Evolutionary conservation across 2,113 vertebrate genomes (phyloP).

Genomic region (Rynchops niger): DNA sequence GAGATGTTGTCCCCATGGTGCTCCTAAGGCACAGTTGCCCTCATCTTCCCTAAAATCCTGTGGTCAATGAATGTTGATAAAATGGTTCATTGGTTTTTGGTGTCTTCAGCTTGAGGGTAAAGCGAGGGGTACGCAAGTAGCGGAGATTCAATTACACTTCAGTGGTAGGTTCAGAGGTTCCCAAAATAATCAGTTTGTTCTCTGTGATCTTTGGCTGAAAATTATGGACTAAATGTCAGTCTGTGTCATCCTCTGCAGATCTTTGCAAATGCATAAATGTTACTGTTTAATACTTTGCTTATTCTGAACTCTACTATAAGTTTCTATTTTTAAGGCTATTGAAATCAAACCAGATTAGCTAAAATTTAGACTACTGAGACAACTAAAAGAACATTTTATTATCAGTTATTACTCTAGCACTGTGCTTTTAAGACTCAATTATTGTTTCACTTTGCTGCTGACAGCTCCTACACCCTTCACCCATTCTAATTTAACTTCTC

Average conservation of each 20-base stretch:
- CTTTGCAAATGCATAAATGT: not conserved
- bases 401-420: constrained; percentile 34
- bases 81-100: not conserved
- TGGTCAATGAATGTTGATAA: not conserved
- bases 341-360: constrained; percentile 57
- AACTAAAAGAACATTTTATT: constrained; percentile 55
- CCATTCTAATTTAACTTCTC: constrained; percentile 14
- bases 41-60: not conserved
- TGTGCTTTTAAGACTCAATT: constrained; percentile 57
- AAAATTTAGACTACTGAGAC: constrained; percentile 42
- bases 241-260: not conserved
- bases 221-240: not conserved
- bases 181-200: not conserved
- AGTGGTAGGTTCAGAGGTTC: not conserved
- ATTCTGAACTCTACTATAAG: not conserved
- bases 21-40: not conserved
- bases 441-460: constrained; percentile 39
- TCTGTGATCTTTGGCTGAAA: not conserved
- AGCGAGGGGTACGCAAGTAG: not conserved
- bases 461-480: constrained; percentile 48
- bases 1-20: too few species aligned
- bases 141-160: not conserved
- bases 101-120: not conserved
- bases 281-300: not conserved
- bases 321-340: constrained; percentile 50